These are phyloP conservation scores for Idris sp. DNA, from an alignment of 1,140 invertebrate species.

Conservation along the genomic window DNA sequence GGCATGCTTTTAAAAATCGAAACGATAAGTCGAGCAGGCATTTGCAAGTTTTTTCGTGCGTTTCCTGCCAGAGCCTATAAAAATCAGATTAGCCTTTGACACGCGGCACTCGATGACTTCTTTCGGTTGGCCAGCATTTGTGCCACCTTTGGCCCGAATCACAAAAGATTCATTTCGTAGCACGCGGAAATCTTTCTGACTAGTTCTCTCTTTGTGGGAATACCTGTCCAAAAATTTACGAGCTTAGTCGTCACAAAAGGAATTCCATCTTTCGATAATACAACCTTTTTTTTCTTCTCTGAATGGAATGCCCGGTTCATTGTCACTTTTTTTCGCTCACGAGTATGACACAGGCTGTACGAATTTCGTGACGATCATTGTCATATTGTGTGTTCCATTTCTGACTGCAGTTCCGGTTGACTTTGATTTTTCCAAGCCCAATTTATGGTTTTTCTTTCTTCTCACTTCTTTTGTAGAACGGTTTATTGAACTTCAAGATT, in stretches of 20 bases:
- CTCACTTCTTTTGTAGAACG: too few species aligned
- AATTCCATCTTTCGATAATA: slow-evolving; percentile 40
- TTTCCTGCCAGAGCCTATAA: slow-evolving; percentile 53
- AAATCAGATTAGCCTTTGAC: slow-evolving; percentile 61
- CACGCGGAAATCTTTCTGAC: slow-evolving; percentile 58
- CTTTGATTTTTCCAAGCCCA: too few species aligned
- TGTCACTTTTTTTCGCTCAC: slow-evolving; percentile 40
- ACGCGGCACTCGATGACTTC: slow-evolving; percentile 43
- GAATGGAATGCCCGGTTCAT: slow-evolving; percentile 43
- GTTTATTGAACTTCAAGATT: too few species aligned
- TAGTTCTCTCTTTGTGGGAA: slow-evolving; percentile 21
- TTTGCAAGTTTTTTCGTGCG: slow-evolving; percentile 50
- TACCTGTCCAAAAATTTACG: slow-evolving; percentile 44
- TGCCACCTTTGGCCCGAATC: slow-evolving; percentile 32
- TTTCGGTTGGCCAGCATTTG: slow-evolving; percentile 38
- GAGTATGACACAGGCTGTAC: slow-evolving; percentile 31
- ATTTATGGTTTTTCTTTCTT: slow-evolving; percentile 1
- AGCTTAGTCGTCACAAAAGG: slow-evolving; percentile 40
- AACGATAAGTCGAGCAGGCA: slow-evolving; percentile 34
- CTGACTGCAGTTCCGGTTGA: slow-evolving; percentile 21
- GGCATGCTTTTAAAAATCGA: too few species aligned
- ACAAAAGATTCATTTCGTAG: slow-evolving; percentile 38
- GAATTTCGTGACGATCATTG: slow-evolving; percentile 5
- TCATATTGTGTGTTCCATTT: too few species aligned
- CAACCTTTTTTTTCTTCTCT: slow-evolving; percentile 52